Conservation (phyloP, 2,113 vertebrate species). For the Saccopteryx bilineata region DNA sequence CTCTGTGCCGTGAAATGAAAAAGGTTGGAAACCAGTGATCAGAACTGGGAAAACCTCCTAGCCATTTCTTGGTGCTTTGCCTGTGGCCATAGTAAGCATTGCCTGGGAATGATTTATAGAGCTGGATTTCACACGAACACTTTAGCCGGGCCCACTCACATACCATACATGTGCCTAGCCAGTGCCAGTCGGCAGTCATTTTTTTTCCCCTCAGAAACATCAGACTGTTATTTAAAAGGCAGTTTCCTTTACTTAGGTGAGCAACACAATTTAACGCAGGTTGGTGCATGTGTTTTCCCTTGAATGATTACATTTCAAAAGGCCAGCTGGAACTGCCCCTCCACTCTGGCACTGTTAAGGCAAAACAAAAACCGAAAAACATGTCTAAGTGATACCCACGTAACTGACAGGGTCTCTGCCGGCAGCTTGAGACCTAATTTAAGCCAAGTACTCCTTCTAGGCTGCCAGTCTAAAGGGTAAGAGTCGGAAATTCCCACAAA, state of each 20-base stretch:
- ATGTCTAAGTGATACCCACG: background rate
- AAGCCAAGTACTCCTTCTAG: background rate
- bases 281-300: constrained; percentile 36
- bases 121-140: background rate
- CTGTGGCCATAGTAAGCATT: background rate
- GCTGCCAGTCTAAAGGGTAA: background rate
- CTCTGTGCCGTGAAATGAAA: background rate
- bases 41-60: background rate
- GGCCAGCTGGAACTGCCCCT: background rate
- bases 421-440: background rate
- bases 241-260: constrained; percentile 47
- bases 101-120: background rate
- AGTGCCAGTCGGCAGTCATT: background rate
- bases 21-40: background rate
- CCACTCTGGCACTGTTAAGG: background rate
- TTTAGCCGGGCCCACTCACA: background rate
- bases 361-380: background rate
- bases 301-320: constrained; percentile 51
- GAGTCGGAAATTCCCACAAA: background rate
- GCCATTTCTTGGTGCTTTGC: background rate
- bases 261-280: constrained; percentile 5
- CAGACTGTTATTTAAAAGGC: constrained; percentile 42
- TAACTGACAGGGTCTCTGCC: background rate
- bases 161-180: background rate
- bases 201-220: constrained; percentile 7